Evolutionary conservation across 2,888 invertebrate species (phyloP).

Genomic region (Lymantria monacha): DNA sequence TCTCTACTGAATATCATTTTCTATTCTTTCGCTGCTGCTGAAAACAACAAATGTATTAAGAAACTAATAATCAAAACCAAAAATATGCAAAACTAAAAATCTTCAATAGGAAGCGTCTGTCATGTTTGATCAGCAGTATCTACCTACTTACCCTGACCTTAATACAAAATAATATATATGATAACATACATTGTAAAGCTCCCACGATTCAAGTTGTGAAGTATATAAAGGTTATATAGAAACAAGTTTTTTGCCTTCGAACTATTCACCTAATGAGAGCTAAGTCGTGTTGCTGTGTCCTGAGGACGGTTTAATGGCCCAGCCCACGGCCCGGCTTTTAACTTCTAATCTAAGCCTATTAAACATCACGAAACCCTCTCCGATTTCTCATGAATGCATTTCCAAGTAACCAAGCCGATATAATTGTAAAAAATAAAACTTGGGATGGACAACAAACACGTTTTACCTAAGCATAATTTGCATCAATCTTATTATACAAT

Average conservation of each 20-base stretch:
- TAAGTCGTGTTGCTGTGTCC: slow-evolving; percentile 50
- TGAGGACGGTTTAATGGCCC: slow-evolving; percentile 66
- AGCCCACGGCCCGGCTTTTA: slow-evolving; percentile 68
- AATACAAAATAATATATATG: no score
- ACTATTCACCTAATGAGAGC: slow-evolving; percentile 51
- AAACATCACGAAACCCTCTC: slow-evolving; percentile 74
- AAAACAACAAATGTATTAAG: no score
- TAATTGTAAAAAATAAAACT: slow-evolving; percentile 81
- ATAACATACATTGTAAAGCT: background rate
- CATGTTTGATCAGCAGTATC: no score
- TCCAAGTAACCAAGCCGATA: slow-evolving; percentile 79
- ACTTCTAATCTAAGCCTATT: slow-evolving; percentile 81
- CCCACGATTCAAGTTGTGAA: slow-evolving; percentile 16
- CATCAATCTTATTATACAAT: slow-evolving; percentile 45
- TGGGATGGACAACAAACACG: slow-evolving; percentile 76
- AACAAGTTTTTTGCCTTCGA: slow-evolving; percentile 30
- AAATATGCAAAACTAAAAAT: no score
- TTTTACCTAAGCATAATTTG: slow-evolving; percentile 80
- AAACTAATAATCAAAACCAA: no score
- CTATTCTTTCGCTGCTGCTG: no score
- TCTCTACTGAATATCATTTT: no score
- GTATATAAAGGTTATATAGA: slow-evolving; percentile 23
- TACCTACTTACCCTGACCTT: no score
- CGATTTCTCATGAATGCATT: slow-evolving; percentile 77
- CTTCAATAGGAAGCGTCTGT: no score